These are phyloP conservation scores for Drosophila ironensis DNA, from an alignment of 1,140 invertebrate genomes.

Conservation along the genomic window DNA sequence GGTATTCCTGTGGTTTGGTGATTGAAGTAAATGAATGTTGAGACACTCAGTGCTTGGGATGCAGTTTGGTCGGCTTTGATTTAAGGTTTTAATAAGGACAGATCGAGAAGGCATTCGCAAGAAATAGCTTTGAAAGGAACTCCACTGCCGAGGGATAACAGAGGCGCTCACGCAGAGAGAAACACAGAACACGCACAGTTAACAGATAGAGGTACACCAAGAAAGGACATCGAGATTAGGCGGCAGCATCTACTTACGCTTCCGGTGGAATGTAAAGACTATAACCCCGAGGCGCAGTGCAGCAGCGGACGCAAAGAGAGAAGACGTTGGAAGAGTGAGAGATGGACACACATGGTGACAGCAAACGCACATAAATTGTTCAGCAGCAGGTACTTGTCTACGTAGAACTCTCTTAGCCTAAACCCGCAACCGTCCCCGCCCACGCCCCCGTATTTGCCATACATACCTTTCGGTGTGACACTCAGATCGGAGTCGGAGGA, in stretches of 20 bases:
- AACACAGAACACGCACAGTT: no score
- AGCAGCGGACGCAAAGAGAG: conserved; percentile 69
- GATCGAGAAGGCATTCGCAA: conserved; percentile 6
- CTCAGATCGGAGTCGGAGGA: conserved; percentile 97
- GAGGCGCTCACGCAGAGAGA: conserved; percentile 22
- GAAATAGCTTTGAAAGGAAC: conserved; percentile 8
- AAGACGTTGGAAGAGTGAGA: conserved; percentile 57
- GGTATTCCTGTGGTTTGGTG: no score
- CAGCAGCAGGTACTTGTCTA: conserved; percentile 6
- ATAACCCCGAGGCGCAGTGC: conserved; percentile 49
- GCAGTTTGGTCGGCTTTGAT: no score
- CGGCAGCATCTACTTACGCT: conserved; percentile 68
- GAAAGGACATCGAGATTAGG: conserved; percentile 32
- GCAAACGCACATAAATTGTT: conserved; percentile 23
- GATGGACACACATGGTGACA: conserved; percentile 19
- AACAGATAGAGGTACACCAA: conserved; percentile 34
- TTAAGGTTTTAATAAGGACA: background rate
- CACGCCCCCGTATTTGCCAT: no score
- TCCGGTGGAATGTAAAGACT: conserved; percentile 59
- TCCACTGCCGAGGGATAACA: conserved; percentile 4
- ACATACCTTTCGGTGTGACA: conserved; percentile 94
- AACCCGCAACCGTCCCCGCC: conserved; percentile 10
- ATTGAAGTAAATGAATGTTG: no score
- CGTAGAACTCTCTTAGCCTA: conserved; percentile 6
- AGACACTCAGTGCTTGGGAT: no score